phyloP scores from a whole-genome alignment of 2,113 vertebrate genomes.

The Cyprinodon brontotheroides region DNA sequence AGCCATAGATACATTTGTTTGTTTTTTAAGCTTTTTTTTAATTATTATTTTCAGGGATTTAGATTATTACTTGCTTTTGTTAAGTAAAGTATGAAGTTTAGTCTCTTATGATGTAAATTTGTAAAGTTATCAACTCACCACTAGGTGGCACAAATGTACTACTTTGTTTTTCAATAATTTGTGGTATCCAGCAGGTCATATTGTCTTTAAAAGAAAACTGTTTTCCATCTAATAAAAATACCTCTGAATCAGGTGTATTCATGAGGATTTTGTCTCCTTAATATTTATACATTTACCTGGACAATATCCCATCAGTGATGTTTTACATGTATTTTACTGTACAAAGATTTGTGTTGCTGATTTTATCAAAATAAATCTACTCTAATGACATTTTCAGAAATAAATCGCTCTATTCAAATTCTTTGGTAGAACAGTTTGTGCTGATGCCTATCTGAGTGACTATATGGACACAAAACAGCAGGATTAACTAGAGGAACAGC shows the following conservation, averaged over 20 bases:
- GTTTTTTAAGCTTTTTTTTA: constrained; percentile 54
- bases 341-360: constrained; percentile 13
- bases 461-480: constrained; percentile 17
- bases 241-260: not conserved
- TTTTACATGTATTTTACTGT: constrained; percentile 14
- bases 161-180: not conserved
- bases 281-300: not conserved
- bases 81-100: constrained; percentile 50
- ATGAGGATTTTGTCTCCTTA: not conserved
- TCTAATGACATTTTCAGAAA: constrained; percentile 29
- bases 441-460: constrained; percentile 35
- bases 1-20: constrained; percentile 35
- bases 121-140: constrained; percentile 12
- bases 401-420: constrained; percentile 12
- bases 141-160: constrained; percentile 48
- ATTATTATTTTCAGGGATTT: constrained; percentile 49
- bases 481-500: constrained; percentile 5
- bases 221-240: not conserved
- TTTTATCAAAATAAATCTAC: constrained; percentile 18
- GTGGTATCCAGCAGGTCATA: not conserved
- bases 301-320: not conserved
- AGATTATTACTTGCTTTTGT: constrained; percentile 61
- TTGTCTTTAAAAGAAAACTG: not conserved
- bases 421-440: not conserved
- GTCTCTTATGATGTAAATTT: not conserved